These are phyloP conservation scores for Leptatherina wallacei DNA, from an alignment of 2,797 vertebrate species.

Conservation along the genomic window DNA sequence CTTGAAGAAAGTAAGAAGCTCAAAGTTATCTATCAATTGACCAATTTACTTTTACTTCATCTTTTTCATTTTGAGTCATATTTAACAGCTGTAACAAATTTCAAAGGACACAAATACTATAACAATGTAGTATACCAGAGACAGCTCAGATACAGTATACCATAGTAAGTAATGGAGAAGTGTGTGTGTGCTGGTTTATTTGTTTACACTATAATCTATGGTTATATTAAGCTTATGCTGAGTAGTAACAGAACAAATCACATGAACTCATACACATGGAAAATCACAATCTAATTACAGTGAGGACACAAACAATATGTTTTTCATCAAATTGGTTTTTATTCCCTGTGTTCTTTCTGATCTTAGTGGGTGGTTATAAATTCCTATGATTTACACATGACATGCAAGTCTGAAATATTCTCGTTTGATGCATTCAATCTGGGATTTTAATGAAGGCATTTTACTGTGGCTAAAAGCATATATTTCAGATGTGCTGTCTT, in stretches of 20 bases:
- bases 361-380: not conserved
- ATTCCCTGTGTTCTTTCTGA: not conserved
- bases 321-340: not conserved
- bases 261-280: not conserved
- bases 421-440: not conserved
- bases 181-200: not conserved
- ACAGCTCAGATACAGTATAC: no score
- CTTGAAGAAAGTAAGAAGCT: conserved; percentile 42
- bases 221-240: not conserved
- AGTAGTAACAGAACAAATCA: not conserved
- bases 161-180: not conserved
- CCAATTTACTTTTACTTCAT: conserved; percentile 14
- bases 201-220: not conserved
- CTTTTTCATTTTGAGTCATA: not conserved
- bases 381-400: not conserved
- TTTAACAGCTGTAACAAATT: not conserved
- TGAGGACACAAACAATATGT: not conserved
- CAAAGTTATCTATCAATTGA: conserved; percentile 40
- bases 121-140: not conserved
- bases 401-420: not conserved
- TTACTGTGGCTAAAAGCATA: not conserved
- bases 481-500: not conserved
- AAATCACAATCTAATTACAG: conserved; percentile 8
- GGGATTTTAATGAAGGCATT: not conserved
- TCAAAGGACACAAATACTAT: not conserved